Base-by-base conservation (phyloP, 2,113 vertebrate species). In the Amazona guildingii region DNA sequence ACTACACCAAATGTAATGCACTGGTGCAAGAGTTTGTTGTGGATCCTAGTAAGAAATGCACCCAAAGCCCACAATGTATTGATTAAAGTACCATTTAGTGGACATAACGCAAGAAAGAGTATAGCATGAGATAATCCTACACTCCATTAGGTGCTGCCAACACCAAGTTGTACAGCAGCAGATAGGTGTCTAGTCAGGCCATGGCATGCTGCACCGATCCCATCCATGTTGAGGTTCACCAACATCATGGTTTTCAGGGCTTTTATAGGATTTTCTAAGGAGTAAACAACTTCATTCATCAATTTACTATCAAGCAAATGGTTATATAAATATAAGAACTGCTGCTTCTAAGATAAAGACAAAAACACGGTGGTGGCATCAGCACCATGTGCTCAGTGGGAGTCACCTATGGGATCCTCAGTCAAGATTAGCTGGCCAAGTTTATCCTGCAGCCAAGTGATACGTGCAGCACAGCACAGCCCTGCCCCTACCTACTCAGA, bases 341-440 rank as follows among this genome's bases (percentile, higher is more conserved):
- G 17, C 59, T 81, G 39, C 64, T 78, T 86, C 39, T 51, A 88
- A 73, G 62, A 57, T n/a, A 79, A 69, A 51, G 51, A 48, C 16
- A 63, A 13, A 51, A 51, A 24, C 35, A 52, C 0, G 0, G 14
- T 66, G 48, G n/a, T 72, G 68, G 44, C 41, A 35, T 52, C 41
- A 41, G 46, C 39, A 75, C 37, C 33, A 14, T 46, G 35, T 80
- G 20, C 61, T 52, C 31, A 21, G 28, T 10, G 14, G 44, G 49
- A 91, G 46, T 59, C 82, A 81, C 48, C 28, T 29, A 3, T 2
- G 8, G 14, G 21, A 20, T 77, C 25, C 67, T 82, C 66, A 33
- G 46, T 27, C 35, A 46, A 28, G 37, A 67, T 51, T 28, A 78
- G 46, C 17, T 8, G 5, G 24, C 23, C 18, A 41, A 37, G 44